Evolutionary conservation across 53 echinoderm and acorn worm genomes (phyloP), one percentile per base, ranked within the genome.

Genomic region (Actinopyga echinites): DNA sequence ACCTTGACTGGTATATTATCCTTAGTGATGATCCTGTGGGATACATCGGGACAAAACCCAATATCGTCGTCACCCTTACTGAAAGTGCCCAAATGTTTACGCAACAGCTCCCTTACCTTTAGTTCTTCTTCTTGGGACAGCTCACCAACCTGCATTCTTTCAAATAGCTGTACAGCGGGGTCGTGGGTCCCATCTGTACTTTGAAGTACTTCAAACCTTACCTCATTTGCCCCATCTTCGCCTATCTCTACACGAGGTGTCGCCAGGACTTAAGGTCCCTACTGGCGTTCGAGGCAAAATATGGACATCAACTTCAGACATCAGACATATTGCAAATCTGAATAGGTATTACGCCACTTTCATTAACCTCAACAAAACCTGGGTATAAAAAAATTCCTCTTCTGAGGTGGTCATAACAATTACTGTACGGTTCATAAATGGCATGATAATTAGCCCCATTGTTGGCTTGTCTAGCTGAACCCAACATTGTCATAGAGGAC

Each of bases 1-100:
- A 88, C 83, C 33, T 75, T 88, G 22, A 88, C 84, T 17, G 89
- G 84, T 12, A 37, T 66, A 12, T 84, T 64, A 29, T 78, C 84
- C 3, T 3, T 75, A 3, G 59, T 49, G 33, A 71, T 35, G 20
- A 87, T 87, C 19, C 74, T 73, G 42, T 88, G 89, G 26, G 59
- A 38, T 22, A 88, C 79, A 6, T 63, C 56, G 8, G 30, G 38
- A 38, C 84, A 88, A 25, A 84, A 82, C 30, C 89, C 89, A 21
- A 9, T 21, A 25, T 86, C 79, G 24, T 86, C 80, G 3, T 86
- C 86, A 33, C 53, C 79, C 54, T 19, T 56, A 62, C 86, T 86
- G 52, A 90, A 87, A 6, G 45, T 67, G 36, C 84, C 83, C 11
- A 29, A 33, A 64, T 88, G 69, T 15, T 82, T 91, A 37, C 7